Base-by-base conservation (phyloP, 2,113 vertebrate species). In the Rhinichthys klamathensis region DNA sequence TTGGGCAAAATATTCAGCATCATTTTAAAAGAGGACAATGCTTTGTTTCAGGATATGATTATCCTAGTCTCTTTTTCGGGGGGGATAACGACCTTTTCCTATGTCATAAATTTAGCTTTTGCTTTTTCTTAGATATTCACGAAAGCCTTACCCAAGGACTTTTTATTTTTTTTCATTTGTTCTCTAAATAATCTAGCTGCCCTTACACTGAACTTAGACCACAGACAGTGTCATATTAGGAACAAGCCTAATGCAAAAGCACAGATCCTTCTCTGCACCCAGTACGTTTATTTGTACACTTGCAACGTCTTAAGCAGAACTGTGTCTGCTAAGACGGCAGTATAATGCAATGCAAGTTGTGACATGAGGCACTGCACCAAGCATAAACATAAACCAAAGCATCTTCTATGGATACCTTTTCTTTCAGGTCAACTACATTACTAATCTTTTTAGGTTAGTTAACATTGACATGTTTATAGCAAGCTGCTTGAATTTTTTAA, bases 21-120 rank as follows among this genome's bases (percentile, higher is more conserved):
- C 15, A 44, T 30, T 83, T 44, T 18, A 35, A 82, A 70, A 87
- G 63, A 49, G 67, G 77, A 27, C 51, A 67, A 61, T 61, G n/a
- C 9, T 44, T 16, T 44, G 23, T 60, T 54, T 56, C 11, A 74
- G 70, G 18, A 13, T 15, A 25, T 51, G 15, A 44, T 76, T 84
- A 30, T 61, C 25, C 73, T 27, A 2, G 21, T 44, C 4, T 44
- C 23, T 44, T 44, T 16, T 51, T 3, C 46, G 2, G 4, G 6
- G 6, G 10, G 7, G 38, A 41, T 12, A 21, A 38, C 8, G 35
- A 70, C 18, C 18, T 70, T 70, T 70, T 70, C 35, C 56, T 77
- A n/a, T 77, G 35, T 18, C 27, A 3, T 38, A 56, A 56, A 8
- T n/a, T 15, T 58, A 4, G 12, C n/a, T 60, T 35, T 74, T 58